Conservation (phyloP, 2,113 vertebrate species). For the Tenebrosternarchus preto region DNA sequence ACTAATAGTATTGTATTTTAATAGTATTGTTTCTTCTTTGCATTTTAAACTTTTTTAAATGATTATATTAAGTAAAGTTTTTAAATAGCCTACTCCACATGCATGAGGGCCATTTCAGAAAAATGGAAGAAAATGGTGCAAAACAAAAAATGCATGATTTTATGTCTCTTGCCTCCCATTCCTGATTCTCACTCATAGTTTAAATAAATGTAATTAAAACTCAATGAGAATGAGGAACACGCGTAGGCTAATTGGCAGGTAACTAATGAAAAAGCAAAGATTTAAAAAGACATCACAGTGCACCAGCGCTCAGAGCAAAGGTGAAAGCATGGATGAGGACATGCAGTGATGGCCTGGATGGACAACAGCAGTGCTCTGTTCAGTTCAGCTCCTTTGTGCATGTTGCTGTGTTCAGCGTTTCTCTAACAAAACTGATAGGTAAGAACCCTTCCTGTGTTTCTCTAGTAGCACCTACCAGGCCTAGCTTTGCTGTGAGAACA, state of each 20-base stretch:
- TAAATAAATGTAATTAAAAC: background rate
- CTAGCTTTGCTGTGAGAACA: slow-evolving; percentile 91
- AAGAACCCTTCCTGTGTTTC: background rate
- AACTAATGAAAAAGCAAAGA: background rate
- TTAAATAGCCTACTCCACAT: background rate
- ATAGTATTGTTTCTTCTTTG: no score
- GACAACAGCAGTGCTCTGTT: no score
- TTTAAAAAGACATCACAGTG: background rate
- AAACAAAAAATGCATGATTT: background rate
- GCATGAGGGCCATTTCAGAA: background rate
- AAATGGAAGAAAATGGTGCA: background rate
- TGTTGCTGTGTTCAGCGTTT: no score
- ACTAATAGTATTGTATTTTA: no score
- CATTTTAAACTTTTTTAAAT: background rate
- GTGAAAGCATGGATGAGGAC: background rate
- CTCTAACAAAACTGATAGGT: no score
- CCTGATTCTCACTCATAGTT: background rate
- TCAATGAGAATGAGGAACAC: background rate
- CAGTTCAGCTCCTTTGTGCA: no score
- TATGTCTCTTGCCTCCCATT: background rate
- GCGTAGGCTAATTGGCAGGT: background rate
- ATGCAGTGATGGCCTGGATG: background rate
- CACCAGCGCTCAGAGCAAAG: background rate
- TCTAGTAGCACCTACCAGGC: slow-evolving; percentile 88
- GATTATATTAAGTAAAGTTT: background rate